Evolutionary conservation across 2,888 invertebrate genomes (phyloP), one percentile per base, ranked within the genome.

Genomic region (Polyommatus iphigenia): DNA sequence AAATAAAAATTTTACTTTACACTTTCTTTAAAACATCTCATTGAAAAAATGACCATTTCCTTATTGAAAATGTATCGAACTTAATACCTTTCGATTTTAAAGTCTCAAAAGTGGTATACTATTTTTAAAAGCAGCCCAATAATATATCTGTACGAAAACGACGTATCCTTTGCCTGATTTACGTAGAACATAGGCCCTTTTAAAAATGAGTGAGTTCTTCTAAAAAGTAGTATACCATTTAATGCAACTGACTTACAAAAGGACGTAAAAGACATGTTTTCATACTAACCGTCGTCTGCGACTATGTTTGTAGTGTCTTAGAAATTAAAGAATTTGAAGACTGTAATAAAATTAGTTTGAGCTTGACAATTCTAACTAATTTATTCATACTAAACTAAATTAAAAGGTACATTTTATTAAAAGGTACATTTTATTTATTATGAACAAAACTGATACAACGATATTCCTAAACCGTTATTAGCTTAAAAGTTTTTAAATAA

Each of bases 21-120:
- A 82, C 88, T 88, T 89, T 89, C 89, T 81, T 86, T 85, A 84
- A 82, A 50, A 24, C n/a, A 18, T 36, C 71, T 8, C n/a, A 71
- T 62, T 29, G 8, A 57, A 50, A 18, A 76, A 76, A 78, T 32
- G 50, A 24, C 7, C 15, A 57, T 76, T 73, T 77, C 67, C 1
- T 29, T 73, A n/a, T 7, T 18, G 59, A 80, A 80, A 80, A 15
- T 50, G 24, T 29, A 15, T 3, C 46, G 59, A 32, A 81, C 83
- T 79, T 88, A 87, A 80, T 84, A 81, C 87, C 79, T 87, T 87
- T 84, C 80, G 18, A 5, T 41, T 73, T 50, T 62, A 20, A 13
- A 67, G 78, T 77, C 80, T 80, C 78, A 79, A 84, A 87, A 87
- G 84, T 87, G 80, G 87, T 86, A 87, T 84, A 84, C 83, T 78